A percentile compares a stretch with the other conserved stretches of the same genome.
These are phyloP conservation scores for Halisarca cf. caerulea DNA, from an alignment of 37 sponge, comb jelly and placozoan species.

Conservation along the genomic window DNA sequence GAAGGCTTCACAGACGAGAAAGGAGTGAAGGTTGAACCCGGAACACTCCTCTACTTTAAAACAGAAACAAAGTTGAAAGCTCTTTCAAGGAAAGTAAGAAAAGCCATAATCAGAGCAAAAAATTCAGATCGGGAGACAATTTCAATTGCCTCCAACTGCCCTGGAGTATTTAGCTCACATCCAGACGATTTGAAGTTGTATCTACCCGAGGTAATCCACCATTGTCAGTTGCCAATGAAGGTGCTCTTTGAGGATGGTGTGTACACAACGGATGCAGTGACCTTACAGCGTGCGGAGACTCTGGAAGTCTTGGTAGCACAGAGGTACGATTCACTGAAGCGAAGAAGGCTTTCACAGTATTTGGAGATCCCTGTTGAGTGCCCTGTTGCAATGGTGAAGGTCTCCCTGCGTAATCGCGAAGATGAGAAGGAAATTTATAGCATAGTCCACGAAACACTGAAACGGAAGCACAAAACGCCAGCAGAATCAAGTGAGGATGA, in stretches of 20 bases:
- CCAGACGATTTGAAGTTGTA: constrained; percentile 58
- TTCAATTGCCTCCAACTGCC: constrained; percentile 24
- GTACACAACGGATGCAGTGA: neutral
- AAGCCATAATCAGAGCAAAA: neutral
- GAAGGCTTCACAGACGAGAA: neutral
- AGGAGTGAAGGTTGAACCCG: neutral
- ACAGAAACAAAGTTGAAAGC: neutral
- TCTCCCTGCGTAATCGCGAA: neutral
- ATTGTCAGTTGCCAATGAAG: neutral
- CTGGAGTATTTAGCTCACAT: constrained; percentile 56
- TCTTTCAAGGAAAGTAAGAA: constrained; percentile 1
- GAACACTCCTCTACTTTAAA: neutral
- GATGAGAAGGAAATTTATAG: neutral
- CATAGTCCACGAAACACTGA: neutral
- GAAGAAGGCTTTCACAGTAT: too few species aligned
- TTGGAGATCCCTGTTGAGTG: neutral
- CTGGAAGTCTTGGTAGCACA: neutral
- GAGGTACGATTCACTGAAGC: neutral
- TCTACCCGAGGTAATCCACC: constrained; percentile 58
- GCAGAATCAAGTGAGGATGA: too few species aligned
- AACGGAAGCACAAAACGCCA: neutral
- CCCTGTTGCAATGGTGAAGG: neutral
- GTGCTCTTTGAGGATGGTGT: constrained; percentile 13
- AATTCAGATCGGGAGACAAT: neutral
- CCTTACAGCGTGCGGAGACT: neutral